Percentiles rank a stretch among this genome's conserved stretches.
These are phyloP conservation scores for Agrochola macilenta DNA, from an alignment of 2,888 invertebrate species.

Conservation along the genomic window DNA sequence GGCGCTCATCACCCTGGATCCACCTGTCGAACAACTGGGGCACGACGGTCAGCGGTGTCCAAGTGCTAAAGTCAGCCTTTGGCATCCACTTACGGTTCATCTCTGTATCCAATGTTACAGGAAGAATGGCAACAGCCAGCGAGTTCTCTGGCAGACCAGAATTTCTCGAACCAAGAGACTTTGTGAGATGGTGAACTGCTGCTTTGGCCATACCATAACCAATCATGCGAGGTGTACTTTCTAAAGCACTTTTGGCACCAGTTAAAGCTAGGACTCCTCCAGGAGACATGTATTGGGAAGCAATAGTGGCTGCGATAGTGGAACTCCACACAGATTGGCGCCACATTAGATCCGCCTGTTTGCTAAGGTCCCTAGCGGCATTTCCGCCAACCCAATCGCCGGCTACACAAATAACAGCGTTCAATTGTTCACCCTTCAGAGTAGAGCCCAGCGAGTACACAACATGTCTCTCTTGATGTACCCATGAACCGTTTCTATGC, in stretches of 20 bases:
- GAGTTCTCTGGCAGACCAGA: constrained; percentile 96
- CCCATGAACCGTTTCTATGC: constrained; percentile 94
- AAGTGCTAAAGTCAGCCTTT: constrained; percentile 94
- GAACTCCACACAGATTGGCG: constrained; percentile 99
- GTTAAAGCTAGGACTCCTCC: constrained; percentile 97
- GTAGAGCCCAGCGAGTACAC: constrained; percentile 91
- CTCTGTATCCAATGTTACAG: constrained; percentile 98
- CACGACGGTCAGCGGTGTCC: constrained; percentile 97
- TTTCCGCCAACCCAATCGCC: constrained; percentile 99
- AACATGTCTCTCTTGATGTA: constrained; percentile 94
- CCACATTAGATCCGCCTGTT: constrained; percentile 98
- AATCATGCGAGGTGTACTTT: constrained; percentile 94
- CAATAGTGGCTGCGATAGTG: constrained; percentile 95
- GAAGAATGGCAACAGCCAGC: constrained; percentile 95
- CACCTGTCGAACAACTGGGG: constrained; percentile 97
- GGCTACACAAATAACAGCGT: constrained; percentile 99
- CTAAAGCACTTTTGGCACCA: constrained; percentile 98
- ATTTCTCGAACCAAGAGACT: constrained; percentile 95
- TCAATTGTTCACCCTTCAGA: constrained; percentile 94
- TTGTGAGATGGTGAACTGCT: constrained; percentile 98
- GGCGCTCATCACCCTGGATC: constrained; percentile 94
- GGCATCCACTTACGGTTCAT: constrained; percentile 99
- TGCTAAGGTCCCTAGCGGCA: constrained; percentile 96
- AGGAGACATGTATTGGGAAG: constrained; percentile 95
- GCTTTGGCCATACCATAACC: constrained; percentile 96